Evolutionary conservation across 2,888 invertebrate species (phyloP).

Genomic region (Acholoe squamosa): DNA sequence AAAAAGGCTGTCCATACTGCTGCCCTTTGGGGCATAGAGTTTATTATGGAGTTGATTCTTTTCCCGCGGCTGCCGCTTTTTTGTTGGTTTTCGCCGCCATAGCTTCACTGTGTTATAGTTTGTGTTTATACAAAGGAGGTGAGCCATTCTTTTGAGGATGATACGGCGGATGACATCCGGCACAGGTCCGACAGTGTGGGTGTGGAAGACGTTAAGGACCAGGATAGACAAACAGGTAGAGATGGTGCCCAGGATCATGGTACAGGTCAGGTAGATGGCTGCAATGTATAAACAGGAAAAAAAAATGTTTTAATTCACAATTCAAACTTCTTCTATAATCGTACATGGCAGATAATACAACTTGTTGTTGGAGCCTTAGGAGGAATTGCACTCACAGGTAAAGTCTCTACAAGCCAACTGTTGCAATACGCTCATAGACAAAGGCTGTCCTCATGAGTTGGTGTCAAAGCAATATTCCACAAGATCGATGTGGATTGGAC

Average conservation of each 20-base stretch:
- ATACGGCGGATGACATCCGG: conserved; percentile 19
- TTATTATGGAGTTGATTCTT: conserved; percentile 6
- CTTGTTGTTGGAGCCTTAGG: no score
- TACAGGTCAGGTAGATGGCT: conserved; percentile 63
- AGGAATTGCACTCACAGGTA: no score
- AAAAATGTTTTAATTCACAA: no score
- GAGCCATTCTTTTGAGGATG: conserved; percentile 50
- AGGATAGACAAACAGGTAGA: conserved; percentile 59
- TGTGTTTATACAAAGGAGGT: conserved; percentile 59
- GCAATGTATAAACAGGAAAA: not conserved
- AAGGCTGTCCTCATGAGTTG: no score
- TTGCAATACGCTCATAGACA: no score
- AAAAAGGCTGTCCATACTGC: conserved; percentile 48
- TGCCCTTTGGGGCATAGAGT: conserved; percentile 46
- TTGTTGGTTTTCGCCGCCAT: not conserved
- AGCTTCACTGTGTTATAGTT: conserved; percentile 11
- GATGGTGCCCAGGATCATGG: conserved; percentile 63
- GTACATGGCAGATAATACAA: no score
- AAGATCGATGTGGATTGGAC: no score
- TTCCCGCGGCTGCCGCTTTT: not conserved
- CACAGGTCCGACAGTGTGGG: conserved; percentile 40
- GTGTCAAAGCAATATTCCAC: no score
- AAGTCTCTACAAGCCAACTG: no score
- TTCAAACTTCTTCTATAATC: no score
- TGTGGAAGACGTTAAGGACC: conserved; percentile 61